Evolutionary conservation across 1,140 invertebrate species (phyloP).

Genomic region (Drosophila kepulauana): DNA sequence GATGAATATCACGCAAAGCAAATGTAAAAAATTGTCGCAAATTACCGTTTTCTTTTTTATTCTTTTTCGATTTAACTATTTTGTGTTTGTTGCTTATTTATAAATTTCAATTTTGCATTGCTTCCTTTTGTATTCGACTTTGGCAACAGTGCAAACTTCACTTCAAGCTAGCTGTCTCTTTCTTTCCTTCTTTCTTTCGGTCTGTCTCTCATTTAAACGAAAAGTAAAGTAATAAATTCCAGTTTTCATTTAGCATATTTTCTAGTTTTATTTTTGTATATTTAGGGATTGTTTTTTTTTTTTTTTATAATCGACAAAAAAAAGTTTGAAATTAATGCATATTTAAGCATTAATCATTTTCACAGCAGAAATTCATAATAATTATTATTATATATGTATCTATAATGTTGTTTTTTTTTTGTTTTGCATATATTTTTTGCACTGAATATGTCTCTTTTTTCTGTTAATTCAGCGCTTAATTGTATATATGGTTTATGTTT

Average conservation of each 20-base stretch:
- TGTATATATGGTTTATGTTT: constrained; percentile 45
- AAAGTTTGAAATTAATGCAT: constrained; percentile 43
- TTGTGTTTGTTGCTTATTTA: constrained; percentile 24
- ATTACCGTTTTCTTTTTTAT: constrained; percentile 12
- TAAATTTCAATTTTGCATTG: constrained; percentile 7
- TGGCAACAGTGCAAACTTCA: constrained; percentile 3
- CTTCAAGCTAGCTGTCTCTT: background rate
- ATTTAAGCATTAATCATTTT: constrained; percentile 54
- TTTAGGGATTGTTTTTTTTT: constrained; percentile 12
- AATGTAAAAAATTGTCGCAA: constrained; percentile 49
- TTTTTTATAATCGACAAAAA: constrained; percentile 31
- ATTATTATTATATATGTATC: constrained; percentile 30
- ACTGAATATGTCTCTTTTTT: constrained; percentile 38
- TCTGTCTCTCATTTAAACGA: background rate
- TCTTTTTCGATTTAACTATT: constrained; percentile 39
- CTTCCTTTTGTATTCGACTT: constrained; percentile 6
- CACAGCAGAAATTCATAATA: constrained; percentile 67
- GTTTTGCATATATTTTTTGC: constrained; percentile 48
- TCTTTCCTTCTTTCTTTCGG: background rate
- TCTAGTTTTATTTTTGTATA: constrained; percentile 44
- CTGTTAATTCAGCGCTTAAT: constrained; percentile 49
- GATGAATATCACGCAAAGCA: constrained; percentile 64
- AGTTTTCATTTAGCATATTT: constrained; percentile 34
- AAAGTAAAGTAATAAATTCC: constrained; percentile 25
- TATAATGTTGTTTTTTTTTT: constrained; percentile 5